A percentile compares a stretch with the other conserved stretches of the same genome.
Conservation (phyloP, 2,797 vertebrate species). For the Rhabdophis nuchalis region DNA sequence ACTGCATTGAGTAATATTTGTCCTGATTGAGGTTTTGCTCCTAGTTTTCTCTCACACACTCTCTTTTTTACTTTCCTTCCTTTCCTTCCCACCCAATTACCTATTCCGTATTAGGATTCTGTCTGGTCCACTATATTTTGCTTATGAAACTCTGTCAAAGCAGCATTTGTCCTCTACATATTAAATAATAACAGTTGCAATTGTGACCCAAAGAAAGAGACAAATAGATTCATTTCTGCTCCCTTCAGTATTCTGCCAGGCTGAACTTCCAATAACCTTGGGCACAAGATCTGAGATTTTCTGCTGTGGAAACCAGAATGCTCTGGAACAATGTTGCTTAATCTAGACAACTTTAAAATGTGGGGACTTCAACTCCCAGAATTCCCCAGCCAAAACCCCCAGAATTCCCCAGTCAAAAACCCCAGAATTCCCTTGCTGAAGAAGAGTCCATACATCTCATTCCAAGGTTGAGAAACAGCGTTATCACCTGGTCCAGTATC, state of each 20-base stretch:
- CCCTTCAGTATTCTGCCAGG: not conserved
- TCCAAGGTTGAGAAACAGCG: not conserved
- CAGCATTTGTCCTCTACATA: not conserved
- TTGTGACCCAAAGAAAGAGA: not conserved
- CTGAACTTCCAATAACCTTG: conserved; percentile 3
- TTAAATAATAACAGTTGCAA: not conserved
- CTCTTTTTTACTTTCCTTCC: not conserved
- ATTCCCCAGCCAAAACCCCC: not conserved
- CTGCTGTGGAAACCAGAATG: not conserved
- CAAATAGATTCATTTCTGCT: not conserved
- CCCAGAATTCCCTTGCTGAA: not conserved
- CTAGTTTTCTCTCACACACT: not conserved
- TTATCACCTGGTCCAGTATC: not conserved
- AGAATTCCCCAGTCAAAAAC: not conserved
- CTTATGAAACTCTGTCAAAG: not conserved
- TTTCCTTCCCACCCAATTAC: not conserved
- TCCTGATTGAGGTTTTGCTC: not conserved
- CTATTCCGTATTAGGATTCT: not conserved
- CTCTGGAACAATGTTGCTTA: not conserved
- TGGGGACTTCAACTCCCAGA: not conserved
- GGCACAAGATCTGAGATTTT: not conserved
- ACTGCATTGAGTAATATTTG: not conserved
- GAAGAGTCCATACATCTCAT: not conserved
- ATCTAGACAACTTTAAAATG: not conserved
- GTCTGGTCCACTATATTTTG: not conserved